Base-by-base conservation (phyloP, 2,888 invertebrate species). In the Hydriomena furcata region DNA sequence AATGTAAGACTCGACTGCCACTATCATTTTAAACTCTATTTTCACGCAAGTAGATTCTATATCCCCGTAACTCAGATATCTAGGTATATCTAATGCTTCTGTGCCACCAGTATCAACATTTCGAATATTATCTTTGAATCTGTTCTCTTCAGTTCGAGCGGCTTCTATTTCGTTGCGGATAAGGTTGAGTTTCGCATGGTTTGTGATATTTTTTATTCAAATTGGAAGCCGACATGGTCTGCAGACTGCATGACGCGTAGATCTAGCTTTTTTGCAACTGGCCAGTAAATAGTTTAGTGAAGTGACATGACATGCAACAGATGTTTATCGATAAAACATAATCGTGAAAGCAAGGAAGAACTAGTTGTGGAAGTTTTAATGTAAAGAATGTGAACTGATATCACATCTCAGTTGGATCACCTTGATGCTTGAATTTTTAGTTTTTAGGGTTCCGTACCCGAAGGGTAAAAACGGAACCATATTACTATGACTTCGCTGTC, bases 201-300 rank as follows among this genome's bases (percentile, higher is more conserved):
- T 28, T 6, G 25, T 27, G 47, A 23, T 46, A 60, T 69, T 76
- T 80, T 79, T 79, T 80, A 61, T 73, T 77, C 68, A 68, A 73
- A 73, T 70, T 78, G 71, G 68, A 73, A 71, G 66, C 56, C 58
- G 65, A 65, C 68, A 57, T 64, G 65, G 66, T 43, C 54, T 58
- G 75, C 71, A 87, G 86, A 87, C 86, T 82, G 86, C 84, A 79
- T 84, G 86, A 85, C 86, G 86, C 85, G 79, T 70, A 71, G 71
- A 71, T 72, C 75, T 73, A 79, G 80, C 64, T 84, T 84, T 31
- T 84, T 83, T 83, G 80, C 84, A 77, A 80, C 76, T 68, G 72
- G 62, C 61, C 65, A 67, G 77, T 70, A 79, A 76, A 76, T 73
- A 71, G 61, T 68, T 61, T 81, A 84, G 83, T 78, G 80, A 63